Percentiles rank a stretch among this genome's conserved stretches.
Conservation (phyloP, 2,888 invertebrate species). For the Bimastos eiseni region DNA sequence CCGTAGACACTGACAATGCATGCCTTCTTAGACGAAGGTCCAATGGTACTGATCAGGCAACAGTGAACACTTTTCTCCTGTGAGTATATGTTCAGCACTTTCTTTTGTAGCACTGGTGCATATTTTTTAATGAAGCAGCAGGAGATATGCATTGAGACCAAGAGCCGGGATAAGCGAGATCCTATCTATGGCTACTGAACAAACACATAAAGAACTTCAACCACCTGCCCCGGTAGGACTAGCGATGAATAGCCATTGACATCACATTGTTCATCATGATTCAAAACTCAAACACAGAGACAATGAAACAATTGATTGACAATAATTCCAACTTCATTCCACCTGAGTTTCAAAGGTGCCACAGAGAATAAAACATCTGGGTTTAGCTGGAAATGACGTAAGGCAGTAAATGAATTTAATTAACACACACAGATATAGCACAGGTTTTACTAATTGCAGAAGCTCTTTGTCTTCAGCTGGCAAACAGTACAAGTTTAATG, state of each 20-base stretch:
- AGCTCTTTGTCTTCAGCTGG: not conserved
- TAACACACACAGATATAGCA: not conserved
- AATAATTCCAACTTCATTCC: not conserved
- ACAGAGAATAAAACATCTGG: not conserved
- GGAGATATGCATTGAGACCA: no score
- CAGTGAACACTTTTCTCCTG: no score
- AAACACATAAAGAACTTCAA: no score
- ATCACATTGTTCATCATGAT: not conserved
- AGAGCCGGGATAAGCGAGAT: no score
- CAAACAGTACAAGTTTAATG: constrained; percentile 13
- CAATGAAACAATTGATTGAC: not conserved
- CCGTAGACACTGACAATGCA: no score
- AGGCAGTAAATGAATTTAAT: not conserved
- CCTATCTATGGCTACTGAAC: no score
- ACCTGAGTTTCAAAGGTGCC: not conserved
- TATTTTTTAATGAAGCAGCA: no score
- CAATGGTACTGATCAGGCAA: no score
- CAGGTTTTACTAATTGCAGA: not conserved
- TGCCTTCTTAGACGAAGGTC: no score
- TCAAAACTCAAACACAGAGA: not conserved
- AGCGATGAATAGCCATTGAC: not conserved
- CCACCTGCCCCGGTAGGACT: no score
- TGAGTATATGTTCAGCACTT: no score
- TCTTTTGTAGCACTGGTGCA: no score
- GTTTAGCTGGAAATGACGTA: not conserved